A percentile compares a stretch with the other conserved stretches of the same genome.
These are phyloP conservation scores for Archocentrus centrarchus DNA, from an alignment of 2,113 vertebrate species.

Conservation along the genomic window DNA sequence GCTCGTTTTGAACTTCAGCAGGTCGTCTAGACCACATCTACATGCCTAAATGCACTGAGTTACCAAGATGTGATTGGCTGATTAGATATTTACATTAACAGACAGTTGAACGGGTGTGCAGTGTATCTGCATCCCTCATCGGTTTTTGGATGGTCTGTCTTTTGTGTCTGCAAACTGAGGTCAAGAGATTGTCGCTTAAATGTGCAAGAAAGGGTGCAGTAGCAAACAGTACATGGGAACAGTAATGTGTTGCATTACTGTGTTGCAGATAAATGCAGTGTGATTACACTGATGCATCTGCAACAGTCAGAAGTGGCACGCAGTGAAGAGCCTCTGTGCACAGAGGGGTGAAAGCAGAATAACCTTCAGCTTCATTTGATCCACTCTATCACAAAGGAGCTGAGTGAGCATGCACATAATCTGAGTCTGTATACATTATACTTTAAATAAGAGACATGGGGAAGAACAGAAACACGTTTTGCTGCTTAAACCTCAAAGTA, in stretches of 20 bases:
- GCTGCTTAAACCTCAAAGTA: neutral
- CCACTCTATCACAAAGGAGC: neutral
- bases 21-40: neutral
- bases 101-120: fast-evolving
- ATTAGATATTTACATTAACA: fast-evolving
- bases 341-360: neutral
- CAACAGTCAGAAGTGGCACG: no score
- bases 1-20: neutral
- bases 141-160: neutral
- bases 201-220: neutral
- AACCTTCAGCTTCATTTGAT: neutral
- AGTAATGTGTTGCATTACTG: neutral
- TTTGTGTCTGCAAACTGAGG: neutral
- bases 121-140: neutral
- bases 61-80: neutral
- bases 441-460: fast-evolving
- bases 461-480: neutral
- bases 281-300: neutral
- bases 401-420: neutral
- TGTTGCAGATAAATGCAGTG: neutral
- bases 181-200: neutral
- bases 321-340: no score
- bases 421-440: neutral
- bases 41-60: neutral
- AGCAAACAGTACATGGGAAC: neutral